phyloP scores from a whole-genome alignment of 2,797 vertebrate genomes.

The Emydoidea blandingii region DNA sequence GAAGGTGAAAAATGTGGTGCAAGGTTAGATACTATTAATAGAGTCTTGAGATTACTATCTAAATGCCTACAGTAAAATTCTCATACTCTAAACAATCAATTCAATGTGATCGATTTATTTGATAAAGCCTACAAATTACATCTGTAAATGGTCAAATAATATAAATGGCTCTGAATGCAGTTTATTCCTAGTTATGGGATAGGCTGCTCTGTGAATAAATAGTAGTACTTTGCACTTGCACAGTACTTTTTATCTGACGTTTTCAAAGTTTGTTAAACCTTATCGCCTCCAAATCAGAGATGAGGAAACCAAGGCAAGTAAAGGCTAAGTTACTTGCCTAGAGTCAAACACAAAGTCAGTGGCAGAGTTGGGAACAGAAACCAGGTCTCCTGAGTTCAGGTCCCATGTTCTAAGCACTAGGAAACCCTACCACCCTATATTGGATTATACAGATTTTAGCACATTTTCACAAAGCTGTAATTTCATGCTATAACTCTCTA shows the following conservation, averaged over 20 bases:
- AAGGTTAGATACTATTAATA: not conserved
- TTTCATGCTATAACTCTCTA: not conserved
- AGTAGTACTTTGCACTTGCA: slow-evolving; percentile 37
- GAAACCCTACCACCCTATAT: not conserved
- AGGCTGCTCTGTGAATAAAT: slow-evolving; percentile 3
- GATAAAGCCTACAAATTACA: not conserved
- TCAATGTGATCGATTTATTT: not conserved
- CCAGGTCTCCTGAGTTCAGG: not conserved
- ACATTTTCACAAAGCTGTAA: not conserved
- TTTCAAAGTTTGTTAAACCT: not conserved
- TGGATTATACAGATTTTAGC: not conserved
- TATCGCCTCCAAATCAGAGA: not conserved
- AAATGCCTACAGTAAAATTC: not conserved
- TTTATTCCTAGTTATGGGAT: slow-evolving; percentile 47
- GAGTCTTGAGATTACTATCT: fast-evolving
- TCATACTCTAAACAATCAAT: not conserved
- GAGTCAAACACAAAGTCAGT: not conserved
- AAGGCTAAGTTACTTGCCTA: slow-evolving; percentile 7
- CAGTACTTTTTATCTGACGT: slow-evolving; percentile 28
- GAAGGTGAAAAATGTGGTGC: not conserved
- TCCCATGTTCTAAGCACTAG: not conserved
- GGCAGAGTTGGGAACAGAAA: not conserved
- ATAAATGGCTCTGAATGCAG: not conserved
- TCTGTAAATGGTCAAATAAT: not conserved
- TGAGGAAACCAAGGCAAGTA: not conserved